A percentile compares a stretch with the other conserved stretches of the same genome.
Conservation (phyloP, 2,113 vertebrate genomes). For the Amblyopsis rosae region DNA sequence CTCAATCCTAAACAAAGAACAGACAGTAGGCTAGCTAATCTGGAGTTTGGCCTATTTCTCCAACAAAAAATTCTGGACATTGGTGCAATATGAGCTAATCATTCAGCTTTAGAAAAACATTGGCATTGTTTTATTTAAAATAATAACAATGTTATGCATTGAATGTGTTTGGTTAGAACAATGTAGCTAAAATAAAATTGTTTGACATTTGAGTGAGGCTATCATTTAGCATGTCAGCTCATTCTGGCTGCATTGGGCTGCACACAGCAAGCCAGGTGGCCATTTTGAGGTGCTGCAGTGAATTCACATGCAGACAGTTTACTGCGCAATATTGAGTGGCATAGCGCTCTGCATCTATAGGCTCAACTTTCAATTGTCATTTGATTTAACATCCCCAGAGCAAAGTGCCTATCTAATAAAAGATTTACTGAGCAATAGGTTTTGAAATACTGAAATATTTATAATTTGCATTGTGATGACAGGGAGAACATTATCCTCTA, state of each 20-base stretch:
- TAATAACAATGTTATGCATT: neutral
- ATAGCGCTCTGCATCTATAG: constrained; percentile 12
- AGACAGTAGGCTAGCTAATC: neutral
- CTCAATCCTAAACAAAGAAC: too few species aligned
- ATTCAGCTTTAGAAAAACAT: too few species aligned
- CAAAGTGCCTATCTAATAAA: neutral
- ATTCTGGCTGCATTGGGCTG: constrained; percentile 43
- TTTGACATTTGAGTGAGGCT: neutral
- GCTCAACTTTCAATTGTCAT: too few species aligned
- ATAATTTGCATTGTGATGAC: neutral
- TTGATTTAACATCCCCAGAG: constrained; percentile 13
- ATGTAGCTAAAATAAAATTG: neutral
- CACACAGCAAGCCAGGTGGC: constrained; percentile 61
- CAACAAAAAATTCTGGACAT: neutral
- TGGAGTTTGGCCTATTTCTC: neutral
- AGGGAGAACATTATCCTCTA: neutral
- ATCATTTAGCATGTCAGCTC: constrained; percentile 16
- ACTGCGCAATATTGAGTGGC: constrained; percentile 47
- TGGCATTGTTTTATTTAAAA: neutral
- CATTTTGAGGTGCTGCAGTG: constrained; percentile 71
- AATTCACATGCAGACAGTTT: constrained; percentile 62
- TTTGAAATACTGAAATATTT: neutral
- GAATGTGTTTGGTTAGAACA: neutral
- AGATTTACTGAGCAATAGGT: neutral
- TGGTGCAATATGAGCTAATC: too few species aligned